Conservation (phyloP, 2,888 invertebrate species). For the Clostera curtula region DNA sequence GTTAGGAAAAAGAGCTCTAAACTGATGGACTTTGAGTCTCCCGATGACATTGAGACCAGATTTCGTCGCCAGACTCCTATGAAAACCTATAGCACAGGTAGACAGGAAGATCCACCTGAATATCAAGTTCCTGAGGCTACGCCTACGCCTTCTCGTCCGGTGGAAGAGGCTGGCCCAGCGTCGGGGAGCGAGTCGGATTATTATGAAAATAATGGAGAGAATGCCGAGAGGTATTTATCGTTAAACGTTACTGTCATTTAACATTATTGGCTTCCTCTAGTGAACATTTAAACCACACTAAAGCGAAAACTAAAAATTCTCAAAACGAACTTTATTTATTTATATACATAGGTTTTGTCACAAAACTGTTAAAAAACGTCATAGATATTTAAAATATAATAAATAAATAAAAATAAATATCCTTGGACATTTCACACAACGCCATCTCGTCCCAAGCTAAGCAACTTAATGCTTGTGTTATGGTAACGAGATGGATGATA, state of each 20-base stretch:
- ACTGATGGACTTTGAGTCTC: conserved; percentile 93
- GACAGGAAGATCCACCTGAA: conserved; percentile 42
- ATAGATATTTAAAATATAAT: no score
- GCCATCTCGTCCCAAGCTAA: no score
- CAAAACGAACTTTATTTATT: no score
- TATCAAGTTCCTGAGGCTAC: conserved; percentile 33
- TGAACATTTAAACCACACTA: neutral
- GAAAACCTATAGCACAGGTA: conserved; percentile 38
- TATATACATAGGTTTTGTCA: no score
- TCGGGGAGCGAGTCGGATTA: conserved; percentile 66
- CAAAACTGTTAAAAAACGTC: no score
- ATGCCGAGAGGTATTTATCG: conserved; percentile 50
- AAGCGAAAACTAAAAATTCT: no score
- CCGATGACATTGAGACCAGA: conserved; percentile 86
- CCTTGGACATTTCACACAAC: no score
- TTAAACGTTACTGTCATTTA: neutral
- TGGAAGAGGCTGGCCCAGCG: conserved; percentile 48
- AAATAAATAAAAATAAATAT: no score
- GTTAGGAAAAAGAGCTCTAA: conserved; percentile 97
- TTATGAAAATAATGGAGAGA: conserved; percentile 61
- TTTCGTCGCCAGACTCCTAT: conserved; percentile 58
- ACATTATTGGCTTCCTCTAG: no score
- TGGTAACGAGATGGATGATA: no score
- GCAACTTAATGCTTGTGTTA: no score
- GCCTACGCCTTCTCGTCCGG: conserved; percentile 28